These are phyloP conservation scores for Fistularia tabacaria DNA, from an alignment of 2,797 vertebrate genomes.

Conservation along the genomic window DNA sequence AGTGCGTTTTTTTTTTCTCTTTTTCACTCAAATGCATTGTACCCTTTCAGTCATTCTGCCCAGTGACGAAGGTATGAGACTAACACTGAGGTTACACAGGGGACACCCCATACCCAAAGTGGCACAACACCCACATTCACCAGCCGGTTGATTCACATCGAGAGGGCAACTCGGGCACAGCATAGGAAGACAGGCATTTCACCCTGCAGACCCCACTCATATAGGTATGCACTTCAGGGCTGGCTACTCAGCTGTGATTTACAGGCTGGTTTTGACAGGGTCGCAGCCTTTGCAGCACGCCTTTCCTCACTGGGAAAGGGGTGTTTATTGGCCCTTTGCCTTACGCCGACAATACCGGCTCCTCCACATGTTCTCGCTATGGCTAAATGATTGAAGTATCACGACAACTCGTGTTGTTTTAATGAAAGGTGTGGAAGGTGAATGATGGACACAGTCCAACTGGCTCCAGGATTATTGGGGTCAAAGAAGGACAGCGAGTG, in stretches of 20 bases:
- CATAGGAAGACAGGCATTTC: constrained; percentile 20
- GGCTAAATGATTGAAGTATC: too few relatives aligned
- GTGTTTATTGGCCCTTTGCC: too few relatives aligned
- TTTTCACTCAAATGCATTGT: constrained; percentile 11
- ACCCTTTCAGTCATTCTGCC: constrained; percentile 34
- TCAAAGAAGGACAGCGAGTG: too few relatives aligned
- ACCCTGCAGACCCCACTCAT: constrained; percentile 17
- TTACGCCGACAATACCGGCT: too few relatives aligned
- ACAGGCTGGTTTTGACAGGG: constrained; percentile 59
- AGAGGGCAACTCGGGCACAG: constrained; percentile 51
- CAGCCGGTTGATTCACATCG: constrained; percentile 55
- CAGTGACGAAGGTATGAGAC: constrained; percentile 10
- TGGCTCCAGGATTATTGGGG: too few relatives aligned
- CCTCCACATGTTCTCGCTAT: too few relatives aligned
- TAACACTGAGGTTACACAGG: constrained; percentile 32
- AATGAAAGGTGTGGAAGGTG: too few relatives aligned
- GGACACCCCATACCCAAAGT: constrained; percentile 31
- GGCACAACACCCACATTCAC: constrained; percentile 37
- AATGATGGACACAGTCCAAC: too few relatives aligned
- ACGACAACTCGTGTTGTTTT: too few relatives aligned
- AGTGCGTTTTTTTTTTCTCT: constrained; percentile 1
- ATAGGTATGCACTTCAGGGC: constrained; percentile 36
- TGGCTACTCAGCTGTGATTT: constrained; percentile 59
- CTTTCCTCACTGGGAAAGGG: constrained; percentile 26
- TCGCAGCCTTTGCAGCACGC: constrained; percentile 41